These are phyloP conservation scores for Sitta carolinensis DNA, from an alignment of 2,797 vertebrate species.

Conservation along the genomic window DNA sequence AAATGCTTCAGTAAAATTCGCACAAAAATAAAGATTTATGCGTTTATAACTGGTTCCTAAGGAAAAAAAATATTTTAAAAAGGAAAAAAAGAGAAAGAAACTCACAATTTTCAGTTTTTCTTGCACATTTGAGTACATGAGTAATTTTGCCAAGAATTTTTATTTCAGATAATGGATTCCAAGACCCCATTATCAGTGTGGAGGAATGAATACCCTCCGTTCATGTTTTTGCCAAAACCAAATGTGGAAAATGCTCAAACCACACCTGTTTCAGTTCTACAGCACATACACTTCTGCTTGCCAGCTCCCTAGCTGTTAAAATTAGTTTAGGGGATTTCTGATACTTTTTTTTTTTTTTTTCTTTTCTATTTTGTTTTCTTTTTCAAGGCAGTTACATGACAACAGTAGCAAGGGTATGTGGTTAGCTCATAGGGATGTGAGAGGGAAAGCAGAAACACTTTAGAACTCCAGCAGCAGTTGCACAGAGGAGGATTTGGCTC, in stretches of 20 bases:
- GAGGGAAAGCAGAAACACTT: slow-evolving; percentile 66
- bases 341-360: neutral
- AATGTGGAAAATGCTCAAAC: slow-evolving; percentile 51
- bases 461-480: neutral
- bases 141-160: slow-evolving; percentile 34
- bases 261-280: slow-evolving; percentile 25
- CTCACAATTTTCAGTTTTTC: neutral
- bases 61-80: neutral
- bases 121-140: neutral
- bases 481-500: neutral
- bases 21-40: neutral
- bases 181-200: slow-evolving; percentile 5
- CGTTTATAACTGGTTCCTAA: neutral
- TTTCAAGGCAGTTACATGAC: slow-evolving; percentile 42
- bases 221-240: slow-evolving; percentile 54
- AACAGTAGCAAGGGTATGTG: slow-evolving; percentile 11
- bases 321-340: slow-evolving; percentile 72
- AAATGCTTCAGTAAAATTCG: neutral
- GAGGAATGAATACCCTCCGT: slow-evolving; percentile 29
- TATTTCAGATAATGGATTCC: slow-evolving; percentile 28
- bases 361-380: neutral
- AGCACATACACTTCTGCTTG: slow-evolving; percentile 44
- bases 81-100: neutral
- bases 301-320: slow-evolving; percentile 55
- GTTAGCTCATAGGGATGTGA: slow-evolving; percentile 66